Percentiles rank a stretch among this genome's conserved stretches.
phyloP scores from a whole-genome alignment of 1,140 invertebrate species.

The Archivesica marissinica region DNA sequence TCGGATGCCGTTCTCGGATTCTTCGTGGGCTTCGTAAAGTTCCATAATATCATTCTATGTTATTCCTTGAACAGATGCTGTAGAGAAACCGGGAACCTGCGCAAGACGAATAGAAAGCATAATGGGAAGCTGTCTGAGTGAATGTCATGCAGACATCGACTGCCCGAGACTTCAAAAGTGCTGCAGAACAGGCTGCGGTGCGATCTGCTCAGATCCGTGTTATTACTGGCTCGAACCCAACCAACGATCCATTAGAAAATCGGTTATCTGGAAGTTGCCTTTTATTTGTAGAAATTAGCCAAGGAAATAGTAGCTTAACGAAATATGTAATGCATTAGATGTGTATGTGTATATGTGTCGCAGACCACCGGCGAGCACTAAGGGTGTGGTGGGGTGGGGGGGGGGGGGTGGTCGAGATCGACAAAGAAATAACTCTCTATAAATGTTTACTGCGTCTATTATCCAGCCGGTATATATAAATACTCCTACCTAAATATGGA shows the following conservation, averaged over 20 bases:
- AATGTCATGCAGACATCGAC: slow-evolving; percentile 32
- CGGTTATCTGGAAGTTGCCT: slow-evolving; percentile 28
- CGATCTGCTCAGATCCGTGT: slow-evolving; percentile 39
- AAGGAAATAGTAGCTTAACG: too few species aligned
- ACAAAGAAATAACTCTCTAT: too few species aligned
- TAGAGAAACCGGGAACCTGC: slow-evolving; percentile 43
- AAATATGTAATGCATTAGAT: too few species aligned
- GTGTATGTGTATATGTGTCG: too few species aligned
- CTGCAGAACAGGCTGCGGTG: slow-evolving; percentile 36
- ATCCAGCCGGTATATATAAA: too few species aligned
- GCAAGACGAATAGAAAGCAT: not conserved
- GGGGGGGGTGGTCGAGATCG: too few species aligned
- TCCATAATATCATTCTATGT: not conserved
- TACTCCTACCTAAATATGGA: too few species aligned
- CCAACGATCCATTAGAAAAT: slow-evolving; percentile 47
- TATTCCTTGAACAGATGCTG: not conserved
- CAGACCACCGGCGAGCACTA: too few species aligned
- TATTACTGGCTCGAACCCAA: slow-evolving; percentile 58
- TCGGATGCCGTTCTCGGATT: not conserved
- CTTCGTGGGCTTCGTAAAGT: not conserved
- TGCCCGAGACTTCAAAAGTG: slow-evolving; percentile 44
- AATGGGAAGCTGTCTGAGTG: not conserved
- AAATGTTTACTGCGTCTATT: too few species aligned
- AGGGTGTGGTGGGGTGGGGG: too few species aligned
- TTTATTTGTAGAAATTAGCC: slow-evolving; percentile 45